Base-by-base conservation (phyloP, 2,113 vertebrate species). In the Thunnus thynnus region DNA sequence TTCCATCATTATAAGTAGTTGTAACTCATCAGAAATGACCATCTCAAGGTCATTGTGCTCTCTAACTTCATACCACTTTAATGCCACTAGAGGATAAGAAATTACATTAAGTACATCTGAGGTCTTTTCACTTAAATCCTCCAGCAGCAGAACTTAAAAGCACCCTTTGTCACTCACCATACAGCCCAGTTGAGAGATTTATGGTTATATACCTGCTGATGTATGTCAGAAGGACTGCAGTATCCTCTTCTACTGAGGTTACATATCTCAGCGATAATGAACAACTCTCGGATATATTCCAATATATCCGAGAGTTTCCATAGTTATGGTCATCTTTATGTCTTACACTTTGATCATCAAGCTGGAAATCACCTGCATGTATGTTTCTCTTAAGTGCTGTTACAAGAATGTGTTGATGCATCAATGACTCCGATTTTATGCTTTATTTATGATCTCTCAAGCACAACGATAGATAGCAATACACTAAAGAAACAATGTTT, bases 81-180 rank as follows among this genome's bases (percentile, higher is more conserved):
- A 41, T 41, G 36, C 36, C 36, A 41, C 36, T 9, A 41, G 36
- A 41, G 36, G 8, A 41, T 41, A 9, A 41, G 36, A 9, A 41
- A 41, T 9, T 41, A 41, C 36, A 5, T 9, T 7, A 7, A 41
- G 36, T 41, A 41, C 36, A 41, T 41, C 9, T 8, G 7, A 41
- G 36, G 36, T 41, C 36, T 10, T 76, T 76, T 70, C 17, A 64
- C 60, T 57, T 12, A 71, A 82, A 70, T 64, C 44, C 17, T 16
- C 25, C 47, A 25, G 16, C 61, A 50, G 25, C 48, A 36, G 32
- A 46, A n/a, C 18, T 46, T 60, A 36, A 47, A 63, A 60, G 68
- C 47, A 36, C 13, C 30, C 0, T 18, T 47, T 62, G 71, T 66
- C 36, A 6, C 41, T 73, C 4, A 22, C 54, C 36, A 55, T 8